Evolutionary conservation across 2,113 vertebrate species (phyloP), one percentile per base, ranked within the genome.

Genomic region (Neomonachus schauinslandi): DNA sequence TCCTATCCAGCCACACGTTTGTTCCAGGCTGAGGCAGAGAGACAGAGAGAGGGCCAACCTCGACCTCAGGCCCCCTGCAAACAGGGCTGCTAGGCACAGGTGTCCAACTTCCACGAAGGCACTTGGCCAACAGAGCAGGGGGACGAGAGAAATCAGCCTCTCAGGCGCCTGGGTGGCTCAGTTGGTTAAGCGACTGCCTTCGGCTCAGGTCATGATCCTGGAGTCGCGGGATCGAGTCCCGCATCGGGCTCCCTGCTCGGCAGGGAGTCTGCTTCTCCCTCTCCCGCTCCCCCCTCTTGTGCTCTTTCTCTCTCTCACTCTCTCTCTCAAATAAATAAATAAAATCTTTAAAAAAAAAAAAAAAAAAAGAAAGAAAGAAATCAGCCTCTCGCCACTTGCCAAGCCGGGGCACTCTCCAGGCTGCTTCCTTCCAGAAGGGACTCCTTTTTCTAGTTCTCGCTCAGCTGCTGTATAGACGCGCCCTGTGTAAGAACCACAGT

Each of bases 371-470:
- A 39, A 39, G 3, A 39, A 39, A 86, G 22, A 77, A 74, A 87
- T 57, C 67, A 77, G 71, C 46, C 22, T 28, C 85, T 65, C 11
- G 0, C 16, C 7, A 16, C 4, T 42, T 24, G 57, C 71, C n/a
- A 36, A 1, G 5, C 46, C 1, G 0, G 26, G 12, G 12, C 18
- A 39, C 31, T 19, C 46, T 74, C 33, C 15, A 19, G 1, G 7
- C 63, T 79, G 57, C 55, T 86, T 93, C 81, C 77, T 83, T 87
- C 46, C 71, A 95, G n/a, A 67, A 86, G 31, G 19, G 10, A 22
- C 14, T 69, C 46, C 79, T 80, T 42, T 94, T 31, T 39, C 89
- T 33, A 39, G 33, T 18, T 81, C 33, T 92, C 76, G 72, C 12
- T 19, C 26, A n/a, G 39, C 5, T 74, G 55, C 51, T 39, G 4